These are phyloP conservation scores for Syngnathus rostellatus DNA, from an alignment of 2,797 vertebrate genomes.

Conservation along the genomic window DNA sequence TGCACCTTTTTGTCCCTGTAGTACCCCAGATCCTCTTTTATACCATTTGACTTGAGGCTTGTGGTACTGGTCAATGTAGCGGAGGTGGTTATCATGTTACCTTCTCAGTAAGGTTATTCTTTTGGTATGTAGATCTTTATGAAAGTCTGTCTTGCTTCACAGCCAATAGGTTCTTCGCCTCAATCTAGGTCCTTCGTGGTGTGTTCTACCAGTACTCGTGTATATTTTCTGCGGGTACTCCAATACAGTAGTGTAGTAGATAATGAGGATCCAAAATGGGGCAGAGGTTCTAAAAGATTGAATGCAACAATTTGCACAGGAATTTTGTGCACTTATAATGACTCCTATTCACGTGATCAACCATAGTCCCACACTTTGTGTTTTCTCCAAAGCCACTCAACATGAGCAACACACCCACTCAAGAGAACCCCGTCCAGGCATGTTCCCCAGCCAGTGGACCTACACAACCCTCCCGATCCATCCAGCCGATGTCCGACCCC, in stretches of 20 bases:
- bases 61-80: neutral
- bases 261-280: too few species aligned
- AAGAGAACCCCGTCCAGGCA: constrained; percentile 58
- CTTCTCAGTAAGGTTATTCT: neutral
- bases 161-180: too few species aligned
- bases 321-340: too few species aligned
- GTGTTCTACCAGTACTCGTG: too few species aligned
- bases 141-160: too few species aligned
- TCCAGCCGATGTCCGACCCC: constrained; percentile 61
- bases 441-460: constrained; percentile 67
- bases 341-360: too few species aligned
- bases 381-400: constrained; percentile 27
- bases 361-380: neutral
- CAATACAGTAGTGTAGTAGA: too few species aligned
- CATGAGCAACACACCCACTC: constrained; percentile 77
- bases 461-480: constrained; percentile 48
- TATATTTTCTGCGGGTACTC: too few species aligned
- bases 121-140: neutral
- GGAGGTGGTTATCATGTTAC: neutral
- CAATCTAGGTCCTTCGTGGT: too few species aligned
- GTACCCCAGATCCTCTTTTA: neutral
- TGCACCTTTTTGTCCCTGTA: neutral
- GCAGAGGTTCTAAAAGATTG: too few species aligned
- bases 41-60: neutral
- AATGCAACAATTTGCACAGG: too few species aligned